Evolutionary conservation across 2,797 vertebrate species (phyloP), one percentile per base, ranked within the genome.

Genomic region (Apogon hyalosoma): DNA sequence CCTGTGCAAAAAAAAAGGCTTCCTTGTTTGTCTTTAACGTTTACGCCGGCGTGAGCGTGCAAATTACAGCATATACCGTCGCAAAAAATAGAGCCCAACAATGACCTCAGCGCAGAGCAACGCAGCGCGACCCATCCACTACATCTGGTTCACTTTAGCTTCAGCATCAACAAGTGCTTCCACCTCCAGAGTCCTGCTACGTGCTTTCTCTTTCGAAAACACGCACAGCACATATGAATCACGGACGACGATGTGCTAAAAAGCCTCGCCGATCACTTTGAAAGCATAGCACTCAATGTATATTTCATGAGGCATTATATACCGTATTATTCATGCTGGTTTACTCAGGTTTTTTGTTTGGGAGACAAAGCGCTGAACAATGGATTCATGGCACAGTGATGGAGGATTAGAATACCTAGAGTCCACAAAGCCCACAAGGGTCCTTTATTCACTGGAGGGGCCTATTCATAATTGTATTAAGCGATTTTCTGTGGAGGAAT

Each of bases 81-180:
- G 28, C 46, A 75, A 73, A 77, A 73, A 84, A 84, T 63, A 69
- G 75, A 87, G 76, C 83, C 59, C 66, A 54, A 63, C 64, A 79
- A 85, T 93, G 75, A 94, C 83, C 89, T 94, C 90, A 93, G 88
- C 42, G 41, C 79, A 40, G 64, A 92, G 90, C 69, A 83, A 92
- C 68, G 88, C 90, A 60, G 76, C 65, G 52, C 68, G 80, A 84
- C 90, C 90, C 85, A 71, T 89, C 84, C 83, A 68, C 69, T 75
- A 92, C 94, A 95, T 95, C 92, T 95, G 94, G 86, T 93, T 93
- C 88, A 85, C 86, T 94, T 94, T 94, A 94, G 83, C 83, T 79
- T 61, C 75, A 87, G 73, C 82, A 89, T 91, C 90, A 91, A 87
- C 83, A 86, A 89, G 91, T 80, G 80, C 87, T 79, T 91, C 85